A percentile compares a stretch with the other conserved stretches of the same genome.
Evolutionary conservation across 2,888 invertebrate species (phyloP).

Genomic region (Sinohyriopsis cumingii): DNA sequence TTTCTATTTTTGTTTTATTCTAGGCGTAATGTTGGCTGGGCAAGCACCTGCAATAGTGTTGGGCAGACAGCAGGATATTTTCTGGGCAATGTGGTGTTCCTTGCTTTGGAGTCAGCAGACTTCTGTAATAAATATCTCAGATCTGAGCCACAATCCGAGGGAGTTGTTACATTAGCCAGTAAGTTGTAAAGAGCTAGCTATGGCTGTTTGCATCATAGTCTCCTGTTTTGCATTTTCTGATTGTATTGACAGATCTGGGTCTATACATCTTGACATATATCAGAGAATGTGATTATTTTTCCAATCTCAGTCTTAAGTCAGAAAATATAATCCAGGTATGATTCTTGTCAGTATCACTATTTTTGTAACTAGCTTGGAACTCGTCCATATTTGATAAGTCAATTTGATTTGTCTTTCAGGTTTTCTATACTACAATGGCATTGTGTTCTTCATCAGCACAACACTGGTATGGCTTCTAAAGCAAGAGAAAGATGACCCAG

Average conservation of each 20-base stretch:
- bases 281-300: too few relatives aligned
- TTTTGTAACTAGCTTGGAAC: too few relatives aligned
- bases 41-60: slow-evolving; percentile 98
- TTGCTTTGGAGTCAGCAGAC: slow-evolving; percentile 94
- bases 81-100: slow-evolving; percentile 95
- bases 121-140: slow-evolving; percentile 96
- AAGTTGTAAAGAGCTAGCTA: slow-evolving; percentile 32
- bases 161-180: slow-evolving; percentile 76
- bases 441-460: slow-evolving; percentile 91
- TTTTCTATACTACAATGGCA: slow-evolving; percentile 96
- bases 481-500: slow-evolving; percentile 79
- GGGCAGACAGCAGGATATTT: slow-evolving; percentile 99
- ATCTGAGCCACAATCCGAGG: slow-evolving; percentile 80
- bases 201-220: background rate
- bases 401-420: slow-evolving; percentile 74
- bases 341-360: too few relatives aligned
- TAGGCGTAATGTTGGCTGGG: slow-evolving; percentile 95
- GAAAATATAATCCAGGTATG: too few relatives aligned
- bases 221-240: too few relatives aligned
- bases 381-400: too few relatives aligned
- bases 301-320: too few relatives aligned
- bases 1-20: slow-evolving; percentile 54
- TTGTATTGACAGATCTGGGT: too few relatives aligned
- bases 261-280: too few relatives aligned
- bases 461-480: slow-evolving; percentile 92